Base-by-base conservation (phyloP, 2,888 invertebrate genomes). In the Melikaiella ostensackeni region DNA sequence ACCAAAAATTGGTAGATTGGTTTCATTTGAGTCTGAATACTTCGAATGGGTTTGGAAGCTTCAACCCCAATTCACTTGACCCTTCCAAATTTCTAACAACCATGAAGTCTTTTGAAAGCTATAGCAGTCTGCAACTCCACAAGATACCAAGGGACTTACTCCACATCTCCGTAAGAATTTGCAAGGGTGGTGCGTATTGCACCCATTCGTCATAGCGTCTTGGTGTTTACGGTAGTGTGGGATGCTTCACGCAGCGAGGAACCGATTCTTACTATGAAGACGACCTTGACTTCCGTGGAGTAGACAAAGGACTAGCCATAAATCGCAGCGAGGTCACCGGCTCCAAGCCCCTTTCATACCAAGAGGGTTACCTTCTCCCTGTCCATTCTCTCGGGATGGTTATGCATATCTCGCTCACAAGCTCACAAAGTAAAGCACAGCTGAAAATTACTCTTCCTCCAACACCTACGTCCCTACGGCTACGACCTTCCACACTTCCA, bases 251-350 rank as follows among this genome's bases (percentile, higher is more conserved):
- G 89, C 89, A 85, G 88, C 80, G 88, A 85, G 81, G 80, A 85
- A 86, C 82, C 81, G 85, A 88, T 89, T 86, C 86, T 85, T 85
- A 79, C 78, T 80, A 81, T 80, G 80, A 82, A 79, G 79, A 78
- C 85, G 88, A 87, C 89, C 89, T 90, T 89, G 89, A 87, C 87
- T 89, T 86, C 84, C 86, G 83, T 84, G 85, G 78, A 80, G 81
- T 80, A 84, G 84, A 87, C 87, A 90, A 88, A 88, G 84, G 87
- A 81, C 81, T 77, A 81, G 84, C 83, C 88, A 86, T 90, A 90
- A 90, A 90, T 90, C 87, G 79, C 81, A 77, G 79, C 89, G 88
- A 89, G 89, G 89, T 89, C 89, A 86, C 86, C 83, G 85, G 79
- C 84, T 78, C 80, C 76, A 79, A 85, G 82, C 82, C 84, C 80